Base-by-base conservation (phyloP, 1,140 invertebrate species). In the Agrypnia vestita region DNA sequence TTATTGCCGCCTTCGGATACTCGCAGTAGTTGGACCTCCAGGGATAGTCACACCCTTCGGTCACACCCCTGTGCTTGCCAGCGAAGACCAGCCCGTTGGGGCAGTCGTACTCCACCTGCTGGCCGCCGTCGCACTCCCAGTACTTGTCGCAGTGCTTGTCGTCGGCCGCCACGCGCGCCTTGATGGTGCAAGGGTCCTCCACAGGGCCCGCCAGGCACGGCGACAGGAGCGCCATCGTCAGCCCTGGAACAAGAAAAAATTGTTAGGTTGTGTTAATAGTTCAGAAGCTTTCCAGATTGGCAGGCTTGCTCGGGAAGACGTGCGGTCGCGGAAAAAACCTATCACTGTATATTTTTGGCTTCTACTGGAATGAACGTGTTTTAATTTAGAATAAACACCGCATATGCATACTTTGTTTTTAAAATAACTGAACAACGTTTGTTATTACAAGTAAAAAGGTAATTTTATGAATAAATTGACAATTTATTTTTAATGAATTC, bases 41-140 rank as follows among this genome's bases (percentile, higher is more conserved):
- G 0, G 96, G 95, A 85, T 97, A 97, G 88, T 97, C 96, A 84
- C 96, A 96, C 4, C 95, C 95, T 85, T 96, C 95, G 0, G 95
- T 95, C 0, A 96, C 95, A 3, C 95, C 95, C 35, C 95, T 90
- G 85, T 96, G 94, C 85, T 96, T 96, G 0, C 96, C 96, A 44
- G 96, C 95, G 88, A 95, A 97, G 3, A 97, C 96, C 43, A 97
- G 87, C 8, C 96, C 96, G 84, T 97, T 97, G 46, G 96, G 96
- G 86, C 96, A 97, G 88, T 97, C 95, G 86, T 95, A 96, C 46
- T 96, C 88, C 80, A 96, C 94, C 0, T 94, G 92, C 84, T 95
- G 93, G 0, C 94, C 94, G 79, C 89, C 90, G 78, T 90, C 89
- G 84, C 96, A 97, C 86, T 96, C 95, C 95, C 95, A 96, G 85